Conservation (phyloP, 2,113 vertebrate species). For the Podarcis muralis region DNA sequence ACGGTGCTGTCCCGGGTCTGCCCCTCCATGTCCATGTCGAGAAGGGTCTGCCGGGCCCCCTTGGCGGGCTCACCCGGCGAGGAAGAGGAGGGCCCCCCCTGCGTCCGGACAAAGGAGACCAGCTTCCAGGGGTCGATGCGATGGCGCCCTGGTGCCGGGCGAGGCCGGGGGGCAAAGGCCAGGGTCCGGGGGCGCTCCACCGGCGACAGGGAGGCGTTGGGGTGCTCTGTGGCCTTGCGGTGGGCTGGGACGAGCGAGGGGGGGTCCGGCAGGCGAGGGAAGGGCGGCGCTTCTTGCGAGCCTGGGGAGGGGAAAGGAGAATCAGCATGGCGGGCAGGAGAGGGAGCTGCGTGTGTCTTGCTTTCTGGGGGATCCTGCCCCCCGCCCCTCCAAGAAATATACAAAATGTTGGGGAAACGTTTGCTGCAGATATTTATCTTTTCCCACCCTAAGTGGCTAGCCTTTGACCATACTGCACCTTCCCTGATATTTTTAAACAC, state of each 20-base stretch:
- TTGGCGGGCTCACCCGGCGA: conserved; percentile 77
- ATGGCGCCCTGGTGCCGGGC: conserved; percentile 79
- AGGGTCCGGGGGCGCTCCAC: conserved; percentile 86
- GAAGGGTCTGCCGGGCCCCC: conserved; percentile 75
- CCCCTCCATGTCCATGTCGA: conserved; percentile 92
- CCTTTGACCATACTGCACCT: too few relatives aligned
- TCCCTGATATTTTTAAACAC: too few relatives aligned
- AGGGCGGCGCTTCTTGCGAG: conserved; percentile 73
- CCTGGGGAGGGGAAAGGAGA: conserved; percentile 63
- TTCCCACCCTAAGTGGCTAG: too few relatives aligned
- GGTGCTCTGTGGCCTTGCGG: conserved; percentile 64
- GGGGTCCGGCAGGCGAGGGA: conserved; percentile 82
- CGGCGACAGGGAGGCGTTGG: conserved; percentile 51
- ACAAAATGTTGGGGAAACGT: too few relatives aligned
- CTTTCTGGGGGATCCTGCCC: not conserved
- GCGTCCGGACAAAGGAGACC: conserved; percentile 81
- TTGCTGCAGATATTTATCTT: too few relatives aligned
- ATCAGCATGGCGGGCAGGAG: not conserved
- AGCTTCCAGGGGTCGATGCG: conserved; percentile 87
- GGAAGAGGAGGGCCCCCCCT: conserved; percentile 75
- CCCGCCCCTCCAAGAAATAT: not conserved
- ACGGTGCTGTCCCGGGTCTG: conserved; percentile 85
- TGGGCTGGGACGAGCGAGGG: conserved; percentile 72
- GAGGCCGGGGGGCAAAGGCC: conserved; percentile 86
- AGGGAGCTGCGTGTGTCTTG: accelerated